These are phyloP conservation scores for Sarcophaga carnaria DNA, from an alignment of 2,888 invertebrate genomes.

Conservation along the genomic window DNA sequence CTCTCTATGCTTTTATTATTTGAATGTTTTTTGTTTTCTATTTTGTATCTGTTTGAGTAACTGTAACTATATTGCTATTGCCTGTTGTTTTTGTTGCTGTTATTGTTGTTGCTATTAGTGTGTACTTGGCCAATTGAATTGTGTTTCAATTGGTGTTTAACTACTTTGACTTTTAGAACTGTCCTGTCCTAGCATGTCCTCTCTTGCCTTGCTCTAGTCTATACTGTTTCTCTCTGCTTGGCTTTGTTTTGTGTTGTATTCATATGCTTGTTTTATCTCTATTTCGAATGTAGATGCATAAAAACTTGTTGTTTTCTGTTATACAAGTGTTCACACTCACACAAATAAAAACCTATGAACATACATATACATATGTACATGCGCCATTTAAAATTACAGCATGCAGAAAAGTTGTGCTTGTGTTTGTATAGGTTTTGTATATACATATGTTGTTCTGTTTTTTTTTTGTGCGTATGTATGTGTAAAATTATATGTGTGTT, in stretches of 20 bases:
- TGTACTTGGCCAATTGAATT: conserved; percentile 67
- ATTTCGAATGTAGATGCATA: conserved; percentile 28
- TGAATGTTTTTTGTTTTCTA: conserved; percentile 6
- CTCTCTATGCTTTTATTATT: background rate
- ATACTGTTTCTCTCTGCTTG: background rate
- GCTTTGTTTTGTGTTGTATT: conserved; percentile 24
- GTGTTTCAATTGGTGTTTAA: conserved; percentile 68
- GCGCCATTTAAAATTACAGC: conserved; percentile 12
- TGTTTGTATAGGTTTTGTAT: conserved; percentile 8
- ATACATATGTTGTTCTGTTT: background rate
- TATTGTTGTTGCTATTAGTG: conserved; percentile 18
- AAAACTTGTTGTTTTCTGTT: too few relatives aligned
- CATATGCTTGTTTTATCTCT: conserved; percentile 49
- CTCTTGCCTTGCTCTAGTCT: background rate
- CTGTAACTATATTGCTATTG: background rate
- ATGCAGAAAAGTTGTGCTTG: conserved; percentile 7
- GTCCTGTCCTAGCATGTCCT: conserved; percentile 5
- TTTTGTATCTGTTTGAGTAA: background rate
- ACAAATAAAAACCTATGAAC: background rate
- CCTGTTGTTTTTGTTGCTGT: background rate
- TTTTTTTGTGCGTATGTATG: conserved; percentile 9
- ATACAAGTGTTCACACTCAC: background rate
- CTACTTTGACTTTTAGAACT: conserved; percentile 59
- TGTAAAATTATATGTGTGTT: too few relatives aligned
- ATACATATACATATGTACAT: background rate